Evolutionary conservation across 2,888 invertebrate genomes (phyloP).

Genomic region (Drosophila suboccidentalis): DNA sequence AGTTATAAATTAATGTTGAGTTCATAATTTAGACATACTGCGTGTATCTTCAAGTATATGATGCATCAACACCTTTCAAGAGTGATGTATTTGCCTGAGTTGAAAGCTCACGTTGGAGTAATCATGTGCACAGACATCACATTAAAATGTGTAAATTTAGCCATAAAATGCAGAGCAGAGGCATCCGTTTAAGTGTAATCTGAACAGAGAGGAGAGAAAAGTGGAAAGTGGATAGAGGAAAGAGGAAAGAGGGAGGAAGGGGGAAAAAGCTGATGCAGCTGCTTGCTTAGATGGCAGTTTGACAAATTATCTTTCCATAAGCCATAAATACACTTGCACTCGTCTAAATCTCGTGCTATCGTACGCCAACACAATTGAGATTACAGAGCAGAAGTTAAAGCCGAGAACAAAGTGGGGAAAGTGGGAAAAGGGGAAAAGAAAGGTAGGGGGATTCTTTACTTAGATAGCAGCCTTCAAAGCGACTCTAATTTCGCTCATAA

Average conservation of each 20-base stretch:
- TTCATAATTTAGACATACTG: not conserved
- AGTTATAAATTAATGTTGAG: not conserved
- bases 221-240: not conserved
- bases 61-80: constrained; percentile 10
- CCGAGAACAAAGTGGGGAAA: not conserved
- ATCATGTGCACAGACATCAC: constrained; percentile 1
- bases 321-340: constrained; percentile 62
- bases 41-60: not conserved
- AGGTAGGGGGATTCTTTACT: too few species aligned
- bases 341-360: constrained; percentile 16
- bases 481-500: constrained; percentile 58
- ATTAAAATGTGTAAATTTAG: constrained; percentile 32
- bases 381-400: not conserved
- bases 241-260: constrained; percentile 1
- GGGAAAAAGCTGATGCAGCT: constrained; percentile 30
- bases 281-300: constrained; percentile 45
- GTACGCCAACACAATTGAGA: constrained; percentile 15
- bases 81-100: constrained; percentile 7
- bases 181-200: constrained; percentile 18
- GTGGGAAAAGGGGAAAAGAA: too few species aligned
- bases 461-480: constrained; percentile 8
- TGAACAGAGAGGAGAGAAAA: not conserved
- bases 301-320: constrained; percentile 59
- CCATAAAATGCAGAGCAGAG: constrained; percentile 42
- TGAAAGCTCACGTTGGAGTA: not conserved